Evolutionary conservation across 2,888 invertebrate species (phyloP).

Genomic region (Sceliomorpha sp.): DNA sequence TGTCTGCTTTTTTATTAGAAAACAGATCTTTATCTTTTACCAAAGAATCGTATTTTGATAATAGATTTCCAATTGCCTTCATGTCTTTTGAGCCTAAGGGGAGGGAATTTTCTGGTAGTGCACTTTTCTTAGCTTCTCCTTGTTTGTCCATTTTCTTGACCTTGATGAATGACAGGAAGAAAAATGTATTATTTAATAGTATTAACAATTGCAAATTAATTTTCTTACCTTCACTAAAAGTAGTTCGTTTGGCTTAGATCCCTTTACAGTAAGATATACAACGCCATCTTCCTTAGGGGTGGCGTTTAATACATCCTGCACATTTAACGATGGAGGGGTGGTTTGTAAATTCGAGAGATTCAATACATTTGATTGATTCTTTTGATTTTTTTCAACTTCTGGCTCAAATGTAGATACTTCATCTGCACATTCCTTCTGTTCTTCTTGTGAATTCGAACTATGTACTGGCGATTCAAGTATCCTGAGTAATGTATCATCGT

Average conservation of each 20-base stretch:
- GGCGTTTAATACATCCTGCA: slow-evolving; percentile 68
- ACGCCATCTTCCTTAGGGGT: slow-evolving; percentile 73
- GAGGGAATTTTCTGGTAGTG: slow-evolving; percentile 30
- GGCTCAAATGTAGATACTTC: no score
- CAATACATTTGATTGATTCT: slow-evolving; percentile 1
- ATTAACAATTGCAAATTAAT: slow-evolving; percentile 38
- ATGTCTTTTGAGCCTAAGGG: slow-evolving; percentile 57
- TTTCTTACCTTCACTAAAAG: slow-evolving; percentile 73
- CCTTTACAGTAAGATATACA: slow-evolving; percentile 78
- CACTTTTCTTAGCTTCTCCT: slow-evolving; percentile 59
- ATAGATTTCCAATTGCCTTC: slow-evolving; percentile 63
- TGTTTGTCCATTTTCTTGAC: slow-evolving; percentile 67
- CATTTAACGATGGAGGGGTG: slow-evolving; percentile 55
- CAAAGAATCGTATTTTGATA: slow-evolving; percentile 63
- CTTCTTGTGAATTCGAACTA: no score
- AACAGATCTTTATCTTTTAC: slow-evolving; percentile 67
- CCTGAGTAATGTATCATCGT: no score
- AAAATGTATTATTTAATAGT: slow-evolving; percentile 2
- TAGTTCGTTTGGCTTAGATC: slow-evolving; percentile 75
- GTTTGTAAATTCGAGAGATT: not conserved
- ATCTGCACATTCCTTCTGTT: no score
- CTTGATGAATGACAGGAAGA: slow-evolving; percentile 17
- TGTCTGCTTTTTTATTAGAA: slow-evolving; percentile 61
- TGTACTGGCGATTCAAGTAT: no score
- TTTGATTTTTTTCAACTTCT: no score